Base-by-base conservation (phyloP, 2,113 vertebrate species). In the Istiophorus platypterus region DNA sequence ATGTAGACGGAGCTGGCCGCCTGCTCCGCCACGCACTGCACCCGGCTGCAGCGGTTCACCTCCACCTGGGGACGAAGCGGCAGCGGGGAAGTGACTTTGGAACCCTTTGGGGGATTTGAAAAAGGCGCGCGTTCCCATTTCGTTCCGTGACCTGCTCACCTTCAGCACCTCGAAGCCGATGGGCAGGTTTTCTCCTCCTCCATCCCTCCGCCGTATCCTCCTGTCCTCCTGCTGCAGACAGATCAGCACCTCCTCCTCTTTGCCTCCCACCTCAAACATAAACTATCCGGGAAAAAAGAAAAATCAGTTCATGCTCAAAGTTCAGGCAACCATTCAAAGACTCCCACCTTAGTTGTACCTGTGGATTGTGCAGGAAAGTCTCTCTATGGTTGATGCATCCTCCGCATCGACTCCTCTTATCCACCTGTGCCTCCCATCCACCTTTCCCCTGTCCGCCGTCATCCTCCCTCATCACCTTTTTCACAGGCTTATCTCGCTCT, bases 181-280 rank as follows among this genome's bases (percentile, higher is more conserved):
- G 1, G 96, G 94, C 59, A 96, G 90, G 72, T 96, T 96, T 29
- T 95, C 94, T 31, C 95, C 95, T 47, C 80, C 87, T 62, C 95
- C 96, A 6, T 95, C 92, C 57, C 84, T 96, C 67, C 94, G 91
- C 27, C 84, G 80, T 18, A 93, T 89, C 81, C 96, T 93, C 76
- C 91, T 89, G 90, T 96, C 96, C 74, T 96, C 95, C 85, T 96
- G 96, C 88, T 96, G 96, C 70, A 96, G 91, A 75, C 95, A 96
- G 76, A 96, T 93, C 64, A 96, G 88, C 73, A 95, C 92, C 85
- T 95, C 93, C 80, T 96, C 94, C 72, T 91, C 92, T 61, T 93
- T 85, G 45, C 80, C 81, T 34, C 24, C 81, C 56, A 96, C 80
- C 65, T 95, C 93, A 72, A 96, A 96, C 92, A 95, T 92, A 76